Conservation (phyloP, 2,888 invertebrate genomes). For the Villa cingulata region DNA sequence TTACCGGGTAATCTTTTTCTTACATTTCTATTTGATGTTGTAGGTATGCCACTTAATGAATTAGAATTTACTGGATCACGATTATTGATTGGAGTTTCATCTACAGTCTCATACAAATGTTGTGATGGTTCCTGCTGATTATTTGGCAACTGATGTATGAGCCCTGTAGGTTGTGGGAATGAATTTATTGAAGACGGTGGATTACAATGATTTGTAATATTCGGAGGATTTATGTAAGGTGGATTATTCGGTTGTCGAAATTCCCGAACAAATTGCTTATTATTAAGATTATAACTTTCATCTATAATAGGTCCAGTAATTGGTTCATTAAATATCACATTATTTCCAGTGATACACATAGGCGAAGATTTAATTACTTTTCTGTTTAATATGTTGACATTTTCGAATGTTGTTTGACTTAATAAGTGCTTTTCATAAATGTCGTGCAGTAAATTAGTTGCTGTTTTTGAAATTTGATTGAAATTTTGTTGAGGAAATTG, state of each 20-base stretch:
- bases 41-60: background rate
- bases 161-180: background rate
- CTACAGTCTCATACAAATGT: slow-evolving; percentile 11
- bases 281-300: slow-evolving; percentile 9
- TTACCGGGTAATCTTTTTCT: slow-evolving; percentile 9
- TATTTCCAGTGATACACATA: background rate
- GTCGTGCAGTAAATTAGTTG: slow-evolving; percentile 27
- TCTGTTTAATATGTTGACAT: slow-evolving; percentile 5
- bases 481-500: slow-evolving; percentile 18
- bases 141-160: background rate
- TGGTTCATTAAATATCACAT: background rate
- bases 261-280: slow-evolving; percentile 8
- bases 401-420: slow-evolving; percentile 26
- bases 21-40: slow-evolving; percentile 4
- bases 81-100: slow-evolving; percentile 1
- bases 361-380: background rate
- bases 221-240: background rate
- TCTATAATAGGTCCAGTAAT: background rate
- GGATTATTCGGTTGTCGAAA: slow-evolving; percentile 5
- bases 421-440: slow-evolving; percentile 30
- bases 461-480: slow-evolving; percentile 30
- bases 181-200: slow-evolving; percentile 5
- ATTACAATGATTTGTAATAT: background rate
- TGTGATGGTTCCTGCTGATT: slow-evolving; percentile 1
- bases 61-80: background rate